Conservation (phyloP, 2,797 vertebrate species). For the Helostoma temminkii region DNA sequence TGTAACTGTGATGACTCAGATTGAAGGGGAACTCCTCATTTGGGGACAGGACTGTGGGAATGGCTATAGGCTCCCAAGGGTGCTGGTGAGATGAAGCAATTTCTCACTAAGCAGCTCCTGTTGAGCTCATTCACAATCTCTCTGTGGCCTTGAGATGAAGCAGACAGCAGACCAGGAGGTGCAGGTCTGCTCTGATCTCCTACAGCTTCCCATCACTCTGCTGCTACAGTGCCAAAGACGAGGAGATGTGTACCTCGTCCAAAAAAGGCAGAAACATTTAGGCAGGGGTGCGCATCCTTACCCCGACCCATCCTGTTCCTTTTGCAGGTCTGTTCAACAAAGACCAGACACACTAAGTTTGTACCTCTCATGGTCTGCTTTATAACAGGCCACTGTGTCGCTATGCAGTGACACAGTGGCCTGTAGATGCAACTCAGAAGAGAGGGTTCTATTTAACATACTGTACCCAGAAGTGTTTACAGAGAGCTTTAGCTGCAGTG, state of each 20-base stretch:
- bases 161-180: constrained; percentile 52
- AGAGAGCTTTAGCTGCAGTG: constrained; percentile 49
- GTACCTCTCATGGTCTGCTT: constrained; percentile 72
- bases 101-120: constrained; percentile 38
- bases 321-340: constrained; percentile 77
- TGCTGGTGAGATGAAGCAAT: constrained; percentile 35
- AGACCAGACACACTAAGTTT: constrained; percentile 76
- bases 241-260: constrained; percentile 73
- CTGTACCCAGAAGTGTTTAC: constrained; percentile 75
- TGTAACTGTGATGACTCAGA: constrained; percentile 33
- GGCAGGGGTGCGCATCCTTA: constrained; percentile 63
- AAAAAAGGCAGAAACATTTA: constrained; percentile 87
- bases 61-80: constrained; percentile 60
- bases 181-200: constrained; percentile 51
- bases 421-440: constrained; percentile 42
- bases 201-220: constrained; percentile 33
- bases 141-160: constrained; percentile 53
- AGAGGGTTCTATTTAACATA: constrained; percentile 63
- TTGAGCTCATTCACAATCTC: constrained; percentile 57
- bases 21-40: constrained; percentile 56
- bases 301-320: constrained; percentile 59
- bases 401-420: background rate
- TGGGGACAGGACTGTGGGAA: constrained; percentile 72
- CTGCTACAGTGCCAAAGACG: constrained; percentile 58
- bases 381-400: constrained; percentile 65